Base-by-base conservation (phyloP, 2,113 vertebrate species). In the Stegastes partitus region DNA sequence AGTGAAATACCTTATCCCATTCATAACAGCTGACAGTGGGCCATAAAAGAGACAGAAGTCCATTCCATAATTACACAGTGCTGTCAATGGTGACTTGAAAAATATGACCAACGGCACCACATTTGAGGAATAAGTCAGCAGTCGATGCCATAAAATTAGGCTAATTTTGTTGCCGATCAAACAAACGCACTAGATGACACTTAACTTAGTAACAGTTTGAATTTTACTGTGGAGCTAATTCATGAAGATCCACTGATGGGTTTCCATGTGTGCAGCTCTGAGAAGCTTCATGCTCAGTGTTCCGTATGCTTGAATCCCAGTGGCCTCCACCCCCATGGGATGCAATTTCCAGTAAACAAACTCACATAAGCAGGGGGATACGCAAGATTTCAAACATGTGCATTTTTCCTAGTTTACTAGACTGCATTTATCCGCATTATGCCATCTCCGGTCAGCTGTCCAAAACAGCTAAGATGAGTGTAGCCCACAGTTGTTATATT, bases 41-140 rank as follows among this genome's bases (percentile, higher is more conserved):
- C 65, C 47, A 54, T 74, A 68, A 78, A 70, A 73, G 31, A 63
- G 44, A 75, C 50, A 69, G 5, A 11, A 47, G 54, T 47, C 70
- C 23, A 63, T 78, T 80, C 69, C 26, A 18, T 65, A 70, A 65
- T 83, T 58, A 50, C 49, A 3, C 6, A n/a, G 39, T 34, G 45
- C 70, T 68, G 53, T 78, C 45, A 18, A 22, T 44, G 16, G 7
- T 44, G 45, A 63, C n/a, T 9, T 19, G 19, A 26, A 70, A 66
- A 49, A 64, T 51, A 44, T 26, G 28, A 55, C 16, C 63, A 42
- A 18, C 19, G 21, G 28, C 9, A 12, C 16, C 50, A 34, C 16
- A 55, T 68, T 50, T 10, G 62, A 50, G 14, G n/a, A 77, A 69
- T 65, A 34, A 25, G 5, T 42, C 34, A 6, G 15, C 8, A 19